Evolutionary conservation across 2,797 vertebrate species (phyloP).

Genomic region (Vireo griseus): DNA sequence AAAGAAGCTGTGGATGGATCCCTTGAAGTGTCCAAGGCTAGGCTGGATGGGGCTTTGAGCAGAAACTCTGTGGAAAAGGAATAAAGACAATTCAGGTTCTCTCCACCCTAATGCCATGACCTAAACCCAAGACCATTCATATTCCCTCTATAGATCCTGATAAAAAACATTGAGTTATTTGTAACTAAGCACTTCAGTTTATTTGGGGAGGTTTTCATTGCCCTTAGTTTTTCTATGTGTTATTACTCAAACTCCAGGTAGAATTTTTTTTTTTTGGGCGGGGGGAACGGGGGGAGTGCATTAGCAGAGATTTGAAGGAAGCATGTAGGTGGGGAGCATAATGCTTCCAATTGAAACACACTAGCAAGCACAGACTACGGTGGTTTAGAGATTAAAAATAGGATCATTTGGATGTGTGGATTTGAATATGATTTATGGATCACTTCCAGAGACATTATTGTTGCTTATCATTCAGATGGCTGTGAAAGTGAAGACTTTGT

Average conservation of each 20-base stretch:
- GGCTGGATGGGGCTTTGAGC: not conserved
- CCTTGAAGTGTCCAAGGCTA: not conserved
- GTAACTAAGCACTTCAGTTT: not conserved
- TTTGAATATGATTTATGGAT: constrained; percentile 74
- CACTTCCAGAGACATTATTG: constrained; percentile 63
- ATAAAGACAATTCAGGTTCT: not conserved
- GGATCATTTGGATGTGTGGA: constrained; percentile 56
- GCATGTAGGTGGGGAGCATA: constrained; percentile 51
- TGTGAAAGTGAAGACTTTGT: constrained; percentile 60
- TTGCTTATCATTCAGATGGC: constrained; percentile 65
- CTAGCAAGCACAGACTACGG: constrained; percentile 35
- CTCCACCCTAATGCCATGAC: not conserved
- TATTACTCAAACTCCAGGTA: not conserved
- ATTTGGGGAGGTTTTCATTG: not conserved
- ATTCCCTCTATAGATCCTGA: not conserved
- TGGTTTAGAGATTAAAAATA: constrained; percentile 70
- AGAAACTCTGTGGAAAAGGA: not conserved
- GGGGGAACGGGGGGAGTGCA: not conserved
- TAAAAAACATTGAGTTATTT: not conserved
- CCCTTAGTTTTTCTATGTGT: not conserved
- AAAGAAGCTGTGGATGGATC: not conserved
- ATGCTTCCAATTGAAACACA: constrained; percentile 48
- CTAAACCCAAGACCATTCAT: not conserved
- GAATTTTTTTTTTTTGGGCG: not conserved
- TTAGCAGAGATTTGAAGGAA: constrained; percentile 52